Evolutionary conservation across 2,888 invertebrate genomes (phyloP).

Genomic region (Pristionchus fissidentatus): DNA sequence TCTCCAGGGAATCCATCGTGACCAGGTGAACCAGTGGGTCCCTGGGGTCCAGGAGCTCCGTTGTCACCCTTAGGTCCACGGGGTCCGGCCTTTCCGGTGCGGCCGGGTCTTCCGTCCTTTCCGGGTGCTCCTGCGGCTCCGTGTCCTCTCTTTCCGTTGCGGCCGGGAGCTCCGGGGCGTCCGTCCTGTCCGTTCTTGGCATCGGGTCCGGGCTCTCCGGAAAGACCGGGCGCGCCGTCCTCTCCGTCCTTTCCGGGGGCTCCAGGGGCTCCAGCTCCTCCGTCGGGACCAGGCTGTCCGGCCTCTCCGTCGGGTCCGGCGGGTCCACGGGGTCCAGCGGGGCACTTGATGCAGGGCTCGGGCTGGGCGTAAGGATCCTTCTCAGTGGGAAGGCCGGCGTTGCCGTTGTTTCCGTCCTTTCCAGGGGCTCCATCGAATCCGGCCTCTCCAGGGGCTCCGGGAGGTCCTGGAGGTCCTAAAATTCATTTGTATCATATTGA

Average conservation of each 20-base stretch:
- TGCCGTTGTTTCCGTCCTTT: conserved; percentile 41
- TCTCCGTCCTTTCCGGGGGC: conserved; percentile 59
- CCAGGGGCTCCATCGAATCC: conserved; percentile 52
- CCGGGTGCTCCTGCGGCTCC: conserved; percentile 65
- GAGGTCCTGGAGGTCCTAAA: conserved; percentile 50
- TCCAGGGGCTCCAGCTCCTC: conserved; percentile 62
- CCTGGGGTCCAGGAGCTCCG: conserved; percentile 62
- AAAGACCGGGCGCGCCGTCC: conserved; percentile 60
- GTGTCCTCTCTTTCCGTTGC: conserved; percentile 62
- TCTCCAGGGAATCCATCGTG: conserved; percentile 63
- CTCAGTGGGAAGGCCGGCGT: conserved; percentile 24
- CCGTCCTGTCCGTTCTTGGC: conserved; percentile 61
- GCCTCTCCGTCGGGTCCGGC: conserved; percentile 63
- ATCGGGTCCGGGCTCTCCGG: conserved; percentile 60
- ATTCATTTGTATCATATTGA: background rate
- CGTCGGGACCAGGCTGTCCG: conserved; percentile 62
- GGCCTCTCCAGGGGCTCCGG: conserved; percentile 55
- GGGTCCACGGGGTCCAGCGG: conserved; percentile 61
- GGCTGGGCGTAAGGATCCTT: conserved; percentile 21
- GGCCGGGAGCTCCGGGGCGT: conserved; percentile 60
- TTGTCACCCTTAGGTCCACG: conserved; percentile 61
- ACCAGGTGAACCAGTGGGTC: conserved; percentile 65
- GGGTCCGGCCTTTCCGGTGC: conserved; percentile 60
- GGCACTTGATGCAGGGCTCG: conserved; percentile 35
- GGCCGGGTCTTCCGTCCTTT: conserved; percentile 59